These are phyloP conservation scores for Scophthalmus maximus DNA, from an alignment of 2,113 vertebrate species.

Conservation along the genomic window DNA sequence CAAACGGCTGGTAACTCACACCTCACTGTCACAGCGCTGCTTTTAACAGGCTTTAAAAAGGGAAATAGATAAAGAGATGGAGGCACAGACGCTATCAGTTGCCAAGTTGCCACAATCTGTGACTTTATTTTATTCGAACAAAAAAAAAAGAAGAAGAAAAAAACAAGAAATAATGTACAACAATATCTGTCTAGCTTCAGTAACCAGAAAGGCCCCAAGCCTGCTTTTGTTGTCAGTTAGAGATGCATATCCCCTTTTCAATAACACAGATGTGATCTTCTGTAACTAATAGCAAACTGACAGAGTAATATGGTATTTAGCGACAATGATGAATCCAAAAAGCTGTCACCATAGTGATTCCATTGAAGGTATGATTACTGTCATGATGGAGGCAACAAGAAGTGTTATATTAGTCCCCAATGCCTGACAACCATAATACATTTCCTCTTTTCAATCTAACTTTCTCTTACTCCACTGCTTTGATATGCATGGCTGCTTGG, in stretches of 20 bases:
- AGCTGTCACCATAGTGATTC: slow-evolving; percentile 65
- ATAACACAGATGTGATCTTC: background rate
- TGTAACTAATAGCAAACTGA: background rate
- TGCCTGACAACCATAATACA: slow-evolving; percentile 60
- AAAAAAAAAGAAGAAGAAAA: background rate
- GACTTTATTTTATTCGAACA: slow-evolving; percentile 12
- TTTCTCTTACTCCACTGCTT: slow-evolving; percentile 65
- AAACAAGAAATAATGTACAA: background rate
- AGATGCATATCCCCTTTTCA: slow-evolving; percentile 9
- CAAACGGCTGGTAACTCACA: slow-evolving; percentile 53
- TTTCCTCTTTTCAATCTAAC: slow-evolving; percentile 59
- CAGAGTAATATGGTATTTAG: slow-evolving; percentile 39
- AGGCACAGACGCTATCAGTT: background rate
- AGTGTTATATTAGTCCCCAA: slow-evolving; percentile 64
- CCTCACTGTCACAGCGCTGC: slow-evolving; percentile 36
- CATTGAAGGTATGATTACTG: slow-evolving; percentile 69
- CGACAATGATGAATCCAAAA: slow-evolving; percentile 56
- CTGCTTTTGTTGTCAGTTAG: slow-evolving; percentile 9
- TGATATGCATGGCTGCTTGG: slow-evolving; percentile 72
- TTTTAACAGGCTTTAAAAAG: slow-evolving; percentile 47
- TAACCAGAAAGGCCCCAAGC: background rate
- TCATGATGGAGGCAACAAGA: slow-evolving; percentile 62
- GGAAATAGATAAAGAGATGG: slow-evolving; percentile 1
- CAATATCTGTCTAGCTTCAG: background rate
- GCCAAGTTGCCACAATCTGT: slow-evolving; percentile 9